Base-by-base conservation (phyloP, 2,888 invertebrate genomes). In the Norana najaformis region DNA sequence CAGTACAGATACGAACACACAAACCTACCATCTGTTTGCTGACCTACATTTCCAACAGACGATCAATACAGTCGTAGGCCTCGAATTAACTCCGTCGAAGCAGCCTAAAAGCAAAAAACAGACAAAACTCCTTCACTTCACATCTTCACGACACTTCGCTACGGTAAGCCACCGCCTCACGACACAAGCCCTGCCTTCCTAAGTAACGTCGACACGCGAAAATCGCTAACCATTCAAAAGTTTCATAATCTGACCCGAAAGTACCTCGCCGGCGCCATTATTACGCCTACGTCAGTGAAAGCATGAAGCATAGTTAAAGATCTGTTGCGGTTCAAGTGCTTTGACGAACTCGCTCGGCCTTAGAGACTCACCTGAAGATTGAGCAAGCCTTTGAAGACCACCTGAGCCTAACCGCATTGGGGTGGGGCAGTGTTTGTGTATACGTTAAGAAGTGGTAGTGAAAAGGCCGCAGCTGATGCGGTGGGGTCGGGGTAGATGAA, bases 91-190 rank as follows among this genome's bases (percentile, higher is more conserved):
- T 0, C n/a, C 69, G 13, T 8, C 8, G 30, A n/a, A 69, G n/a
- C 11, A 69, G 30, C 11, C 69, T 69, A 30, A 41, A 1, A 41
- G n/a, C 30, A 30, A 69, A 11, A 6, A 69, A n/a, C 69, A 30
- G 30, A 69, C 69, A 69, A 69, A 69, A 69, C 69, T 69, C 69
- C 69, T 69, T 69, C 69, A 69, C 69, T 69, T 69, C 69, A 69
- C 30, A 3, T 13, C 30, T n/a, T 69, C 69, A n/a, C n/a, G n/a
- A 5, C 30, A n/a, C 69, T 11, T n/a, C 30, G 16, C 11, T n/a
- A n/a, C 47, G 13, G 5, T 11, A 30, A 41, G 41, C 41, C 41
- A 69, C 47, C 69, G 30, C 30, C 6, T n/a, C 69, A n/a, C 30
- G 30, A 47, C 20, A 53, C 13, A n/a, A 16, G 2, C n/a, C n/a